Base-by-base conservation (phyloP, 2,113 vertebrate genomes). In the Zosterops lateralis region DNA sequence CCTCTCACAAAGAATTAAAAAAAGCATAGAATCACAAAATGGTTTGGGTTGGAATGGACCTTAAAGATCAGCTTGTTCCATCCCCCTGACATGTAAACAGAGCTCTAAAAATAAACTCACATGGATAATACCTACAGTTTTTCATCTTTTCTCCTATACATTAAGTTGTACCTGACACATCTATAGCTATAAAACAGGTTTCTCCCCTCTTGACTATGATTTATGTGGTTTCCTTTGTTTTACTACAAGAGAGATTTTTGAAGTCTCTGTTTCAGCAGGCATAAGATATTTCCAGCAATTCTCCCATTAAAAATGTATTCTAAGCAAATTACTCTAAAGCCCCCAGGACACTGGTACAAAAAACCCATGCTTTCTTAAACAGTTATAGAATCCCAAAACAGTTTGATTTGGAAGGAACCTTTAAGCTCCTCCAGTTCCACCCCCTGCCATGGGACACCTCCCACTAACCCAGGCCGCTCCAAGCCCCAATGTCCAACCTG, bases 291-390 rank as follows among this genome's bases (percentile, higher is more conserved):
- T 89, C 67, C 92, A 95, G 56, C 74, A 85, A 57, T 76, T 92
- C 90, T 92, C 20, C 44, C 79, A 79, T 57, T 44, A 87, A 89
- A 95, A 92, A 76, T 31, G 62, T 47, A 76, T 70, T 80, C 54
- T 76, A 90, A 76, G 90, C 75, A 88, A 91, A 87, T 70, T 54
- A 83, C 29, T 78, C 62, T 50, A 47, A 87, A 87, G 34, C 29
- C 62, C n/a, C 9, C 2, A 48, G 79, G 67, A 85, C 42, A 65
- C 6, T 9, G 17, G 54, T 38, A 11, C 21, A 70, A 93, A 89
- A 95, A 75, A 51, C 8, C 67, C 80, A 64, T 14, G 42, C 50
- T 57, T 73, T 80, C 54, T 79, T 88, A 66, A 87, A 32, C 28
- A 85, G 74, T 29, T 65, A 56, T 0, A 44, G 17, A 76, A 76